These are phyloP conservation scores for Pygoscelis adeliae DNA, from an alignment of 2,113 vertebrate species.

Conservation along the genomic window DNA sequence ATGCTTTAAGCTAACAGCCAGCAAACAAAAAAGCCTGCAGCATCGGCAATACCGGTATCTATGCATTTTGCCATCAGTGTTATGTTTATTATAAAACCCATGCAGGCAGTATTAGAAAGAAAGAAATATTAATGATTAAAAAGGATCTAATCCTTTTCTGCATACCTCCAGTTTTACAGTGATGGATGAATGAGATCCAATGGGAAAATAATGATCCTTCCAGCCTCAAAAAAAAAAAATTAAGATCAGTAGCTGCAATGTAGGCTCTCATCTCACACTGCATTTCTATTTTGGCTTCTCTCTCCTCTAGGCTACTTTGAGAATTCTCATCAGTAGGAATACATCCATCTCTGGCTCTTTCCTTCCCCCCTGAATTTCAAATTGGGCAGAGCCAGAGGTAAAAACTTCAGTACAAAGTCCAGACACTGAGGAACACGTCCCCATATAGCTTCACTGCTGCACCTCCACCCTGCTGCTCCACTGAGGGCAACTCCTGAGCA, in stretches of 20 bases:
- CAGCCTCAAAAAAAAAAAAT: not conserved
- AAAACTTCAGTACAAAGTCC: not conserved
- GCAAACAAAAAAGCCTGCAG: not conserved
- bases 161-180: not conserved
- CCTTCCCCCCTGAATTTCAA: not conserved
- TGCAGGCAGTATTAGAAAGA: not conserved
- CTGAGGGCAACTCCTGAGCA: not conserved
- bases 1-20: not conserved
- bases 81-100: not conserved
- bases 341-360: not conserved
- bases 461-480: not conserved
- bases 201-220: not conserved
- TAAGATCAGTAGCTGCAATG: not conserved
- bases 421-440: not conserved
- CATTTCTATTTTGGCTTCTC: conserved; percentile 3
- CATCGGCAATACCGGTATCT: not conserved
- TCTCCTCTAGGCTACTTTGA: not conserved
- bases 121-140: not conserved
- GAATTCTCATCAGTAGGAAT: not conserved
- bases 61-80: not conserved
- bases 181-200: not conserved
- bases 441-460: not conserved
- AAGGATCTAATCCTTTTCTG: not conserved
- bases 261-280: not conserved
- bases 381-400: not conserved